Conservation (phyloP, 2,888 invertebrate genomes). For the Oxycera nigricornis region DNA sequence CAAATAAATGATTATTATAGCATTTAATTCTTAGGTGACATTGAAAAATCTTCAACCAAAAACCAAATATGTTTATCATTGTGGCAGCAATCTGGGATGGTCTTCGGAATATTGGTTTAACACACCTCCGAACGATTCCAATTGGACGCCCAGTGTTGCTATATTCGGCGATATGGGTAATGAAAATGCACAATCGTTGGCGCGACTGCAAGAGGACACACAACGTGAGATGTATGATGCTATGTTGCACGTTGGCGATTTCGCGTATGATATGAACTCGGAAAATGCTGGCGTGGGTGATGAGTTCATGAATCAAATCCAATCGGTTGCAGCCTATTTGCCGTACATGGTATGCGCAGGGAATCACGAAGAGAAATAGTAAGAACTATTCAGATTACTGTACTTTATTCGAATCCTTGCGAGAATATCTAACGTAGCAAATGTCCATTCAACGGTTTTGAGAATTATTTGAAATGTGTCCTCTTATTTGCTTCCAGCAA, state of each 20-base stretch:
- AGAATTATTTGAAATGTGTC: too few species aligned
- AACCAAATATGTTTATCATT: slow-evolving; percentile 79
- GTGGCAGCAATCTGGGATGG: slow-evolving; percentile 82
- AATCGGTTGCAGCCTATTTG: slow-evolving; percentile 85
- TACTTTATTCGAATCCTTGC: background rate
- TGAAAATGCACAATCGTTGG: slow-evolving; percentile 84
- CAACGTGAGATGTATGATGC: slow-evolving; percentile 83
- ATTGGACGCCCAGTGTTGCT: slow-evolving; percentile 83
- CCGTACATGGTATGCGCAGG: slow-evolving; percentile 94
- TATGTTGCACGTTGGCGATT: slow-evolving; percentile 91
- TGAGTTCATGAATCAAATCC: slow-evolving; percentile 90
- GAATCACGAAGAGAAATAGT: slow-evolving; percentile 88
- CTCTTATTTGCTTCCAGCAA: slow-evolving; percentile 71
- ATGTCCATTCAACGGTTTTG: too few species aligned
- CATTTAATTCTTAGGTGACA: slow-evolving; percentile 53
- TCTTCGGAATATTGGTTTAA: slow-evolving; percentile 79
- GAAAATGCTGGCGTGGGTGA: slow-evolving; percentile 85
- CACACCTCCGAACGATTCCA: slow-evolving; percentile 70
- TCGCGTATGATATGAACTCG: slow-evolving; percentile 92
- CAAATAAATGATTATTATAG: background rate
- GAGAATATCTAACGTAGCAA: background rate
- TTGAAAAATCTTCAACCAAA: slow-evolving; percentile 69
- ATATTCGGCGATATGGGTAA: slow-evolving; percentile 96
- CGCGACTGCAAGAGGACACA: slow-evolving; percentile 83
- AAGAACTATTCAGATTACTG: slow-evolving; percentile 48